Evolutionary conservation across 2,113 vertebrate species (phyloP).

Genomic region (Fukomys damarensis): DNA sequence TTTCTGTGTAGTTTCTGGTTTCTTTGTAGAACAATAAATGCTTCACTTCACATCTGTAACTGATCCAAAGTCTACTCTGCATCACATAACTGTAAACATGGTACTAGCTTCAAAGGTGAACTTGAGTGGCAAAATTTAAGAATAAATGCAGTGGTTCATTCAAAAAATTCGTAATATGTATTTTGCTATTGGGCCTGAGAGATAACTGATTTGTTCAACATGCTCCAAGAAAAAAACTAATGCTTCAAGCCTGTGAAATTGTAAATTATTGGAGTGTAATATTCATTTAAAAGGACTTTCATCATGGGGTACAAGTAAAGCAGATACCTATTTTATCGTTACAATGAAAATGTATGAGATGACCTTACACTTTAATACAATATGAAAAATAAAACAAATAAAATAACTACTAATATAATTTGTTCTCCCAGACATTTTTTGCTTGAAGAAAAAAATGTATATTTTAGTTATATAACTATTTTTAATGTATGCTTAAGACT

Average conservation of each 20-base stretch:
- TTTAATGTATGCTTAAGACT: neutral
- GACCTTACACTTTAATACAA: neutral
- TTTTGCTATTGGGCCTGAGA: slow-evolving; percentile 13
- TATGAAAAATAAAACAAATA: neutral
- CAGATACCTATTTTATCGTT: neutral
- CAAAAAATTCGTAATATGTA: slow-evolving; percentile 18
- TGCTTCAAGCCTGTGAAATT: neutral
- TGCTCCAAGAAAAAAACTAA: neutral
- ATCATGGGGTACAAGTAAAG: neutral
- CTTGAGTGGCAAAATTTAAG: neutral
- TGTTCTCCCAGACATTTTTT: neutral
- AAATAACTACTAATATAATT: neutral
- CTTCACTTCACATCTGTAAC: neutral
- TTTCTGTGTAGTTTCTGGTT: neutral
- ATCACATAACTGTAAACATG: neutral
- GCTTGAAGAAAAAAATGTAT: neutral
- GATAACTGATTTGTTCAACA: slow-evolving; percentile 27
- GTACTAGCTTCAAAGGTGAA: neutral
- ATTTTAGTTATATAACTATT: neutral
- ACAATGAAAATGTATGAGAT: neutral
- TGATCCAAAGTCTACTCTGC: slow-evolving; percentile 2
- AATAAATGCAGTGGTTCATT: neutral
- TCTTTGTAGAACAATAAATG: neutral
- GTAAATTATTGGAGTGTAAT: neutral
- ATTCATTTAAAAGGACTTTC: neutral